phyloP scores from a whole-genome alignment of 2,113 vertebrate genomes.

The Orientallactaga bullata region DNA sequence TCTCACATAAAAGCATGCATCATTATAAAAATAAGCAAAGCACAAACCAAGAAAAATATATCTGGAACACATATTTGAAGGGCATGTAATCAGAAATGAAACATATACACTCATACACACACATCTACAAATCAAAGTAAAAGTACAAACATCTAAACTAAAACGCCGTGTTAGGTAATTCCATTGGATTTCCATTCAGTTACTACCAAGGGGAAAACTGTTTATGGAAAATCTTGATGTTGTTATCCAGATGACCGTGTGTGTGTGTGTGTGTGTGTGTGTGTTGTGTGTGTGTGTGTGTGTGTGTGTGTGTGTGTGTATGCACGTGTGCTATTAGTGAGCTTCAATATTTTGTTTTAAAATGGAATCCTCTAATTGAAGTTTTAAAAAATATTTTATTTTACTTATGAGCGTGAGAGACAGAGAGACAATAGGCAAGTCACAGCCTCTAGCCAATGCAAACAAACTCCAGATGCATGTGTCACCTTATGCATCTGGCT shows the following conservation, averaged over 20 bases:
- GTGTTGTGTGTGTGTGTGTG: neutral
- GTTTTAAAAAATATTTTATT: no score
- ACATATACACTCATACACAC: neutral
- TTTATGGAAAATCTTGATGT: neutral
- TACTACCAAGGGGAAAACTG: neutral
- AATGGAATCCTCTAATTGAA: neutral
- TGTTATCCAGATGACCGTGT: neutral
- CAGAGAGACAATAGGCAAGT: no score
- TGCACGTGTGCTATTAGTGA: neutral
- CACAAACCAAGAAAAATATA: neutral
- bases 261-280: neutral
- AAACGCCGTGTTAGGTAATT: neutral
- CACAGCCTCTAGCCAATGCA: no score
- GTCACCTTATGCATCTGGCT: no score
- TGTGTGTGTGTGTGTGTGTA: neutral
- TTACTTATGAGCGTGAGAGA: no score
- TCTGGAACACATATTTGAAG: conserved; percentile 14
- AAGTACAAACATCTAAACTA: neutral
- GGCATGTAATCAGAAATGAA: neutral
- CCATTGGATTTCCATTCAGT: neutral
- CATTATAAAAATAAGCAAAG: neutral
- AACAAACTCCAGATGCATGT: no score
- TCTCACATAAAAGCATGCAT: neutral
- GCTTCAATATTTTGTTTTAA: conserved; percentile 25
- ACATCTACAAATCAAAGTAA: neutral